These are phyloP conservation scores for Netelia inedita DNA, from an alignment of 2,888 invertebrate genomes.

Conservation along the genomic window DNA sequence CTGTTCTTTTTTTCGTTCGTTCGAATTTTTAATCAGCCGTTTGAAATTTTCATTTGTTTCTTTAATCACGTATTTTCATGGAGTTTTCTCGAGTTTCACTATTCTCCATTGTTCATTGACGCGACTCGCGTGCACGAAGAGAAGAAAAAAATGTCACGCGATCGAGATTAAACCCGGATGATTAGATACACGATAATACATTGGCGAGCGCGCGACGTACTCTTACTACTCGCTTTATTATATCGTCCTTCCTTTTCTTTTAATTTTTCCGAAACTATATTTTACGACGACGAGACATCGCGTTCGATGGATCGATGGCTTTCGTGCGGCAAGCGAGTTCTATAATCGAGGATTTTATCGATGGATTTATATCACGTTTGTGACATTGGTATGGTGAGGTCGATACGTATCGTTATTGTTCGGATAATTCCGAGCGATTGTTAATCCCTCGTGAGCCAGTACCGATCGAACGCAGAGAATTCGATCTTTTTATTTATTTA, in stretches of 20 bases:
- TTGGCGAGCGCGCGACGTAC: conserved; percentile 21
- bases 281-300: conserved; percentile 3
- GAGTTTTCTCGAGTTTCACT: neutral
- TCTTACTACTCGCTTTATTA: conserved; percentile 39
- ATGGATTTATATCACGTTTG: conserved; percentile 42
- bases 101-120: neutral
- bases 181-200: conserved; percentile 61
- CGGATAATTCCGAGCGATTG: conserved; percentile 1
- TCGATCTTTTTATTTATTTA: neutral
- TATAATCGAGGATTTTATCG: conserved; percentile 42
- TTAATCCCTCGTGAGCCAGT: conserved; percentile 31
- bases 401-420: conserved; percentile 42
- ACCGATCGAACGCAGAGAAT: neutral
- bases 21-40: no score
- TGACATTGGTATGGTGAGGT: conserved; percentile 45
- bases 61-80: conserved; percentile 6
- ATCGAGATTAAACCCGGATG: conserved; percentile 42
- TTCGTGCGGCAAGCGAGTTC: neutral
- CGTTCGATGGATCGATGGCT: conserved; percentile 51
- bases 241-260: conserved; percentile 17
- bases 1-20: neutral
- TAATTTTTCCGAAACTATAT: conserved; percentile 26
- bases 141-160: conserved; percentile 30
- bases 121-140: conserved; percentile 28
- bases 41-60: neutral